Conservation (phyloP, 1,140 invertebrate genomes). For the Plodia interpunctella region DNA sequence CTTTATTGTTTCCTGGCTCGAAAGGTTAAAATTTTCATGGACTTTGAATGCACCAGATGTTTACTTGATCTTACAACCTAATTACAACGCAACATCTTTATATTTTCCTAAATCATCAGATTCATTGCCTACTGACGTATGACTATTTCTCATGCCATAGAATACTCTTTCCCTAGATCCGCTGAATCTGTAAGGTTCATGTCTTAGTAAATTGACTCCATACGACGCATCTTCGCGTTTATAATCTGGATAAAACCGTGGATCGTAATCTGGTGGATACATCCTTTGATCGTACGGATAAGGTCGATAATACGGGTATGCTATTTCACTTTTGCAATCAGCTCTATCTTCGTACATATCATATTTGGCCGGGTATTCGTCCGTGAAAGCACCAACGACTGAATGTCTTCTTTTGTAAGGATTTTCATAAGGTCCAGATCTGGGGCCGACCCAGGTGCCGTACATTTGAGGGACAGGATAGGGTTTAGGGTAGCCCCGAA, state of each 20-base stretch:
- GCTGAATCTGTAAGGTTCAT: slow-evolving; percentile 64
- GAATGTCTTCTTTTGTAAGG: slow-evolving; percentile 64
- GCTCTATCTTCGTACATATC: slow-evolving; percentile 54
- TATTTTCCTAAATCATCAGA: slow-evolving; percentile 76
- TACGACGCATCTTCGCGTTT: slow-evolving; percentile 57
- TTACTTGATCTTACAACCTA: no score
- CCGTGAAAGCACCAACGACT: slow-evolving; percentile 58
- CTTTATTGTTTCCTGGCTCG: no score
- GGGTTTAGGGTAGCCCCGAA: slow-evolving; percentile 52
- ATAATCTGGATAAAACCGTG: slow-evolving; percentile 53
- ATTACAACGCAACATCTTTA: slow-evolving; percentile 70
- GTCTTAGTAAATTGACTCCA: slow-evolving; percentile 58
- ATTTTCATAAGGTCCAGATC: slow-evolving; percentile 52
- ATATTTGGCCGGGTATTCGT: slow-evolving; percentile 63
- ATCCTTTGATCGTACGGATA: slow-evolving; percentile 55
- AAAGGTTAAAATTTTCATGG: no score
- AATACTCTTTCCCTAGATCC: slow-evolving; percentile 62
- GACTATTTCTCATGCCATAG: slow-evolving; percentile 68
- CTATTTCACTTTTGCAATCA: slow-evolving; percentile 68
- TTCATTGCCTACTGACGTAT: slow-evolving; percentile 73
- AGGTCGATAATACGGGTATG: slow-evolving; percentile 52
- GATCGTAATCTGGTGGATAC: slow-evolving; percentile 60
- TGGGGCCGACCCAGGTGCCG: slow-evolving; percentile 64
- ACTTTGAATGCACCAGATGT: no score
- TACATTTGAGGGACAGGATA: slow-evolving; percentile 47